Conservation (phyloP, 1,140 invertebrate genomes). For the Tetramorium parvispinum region DNA sequence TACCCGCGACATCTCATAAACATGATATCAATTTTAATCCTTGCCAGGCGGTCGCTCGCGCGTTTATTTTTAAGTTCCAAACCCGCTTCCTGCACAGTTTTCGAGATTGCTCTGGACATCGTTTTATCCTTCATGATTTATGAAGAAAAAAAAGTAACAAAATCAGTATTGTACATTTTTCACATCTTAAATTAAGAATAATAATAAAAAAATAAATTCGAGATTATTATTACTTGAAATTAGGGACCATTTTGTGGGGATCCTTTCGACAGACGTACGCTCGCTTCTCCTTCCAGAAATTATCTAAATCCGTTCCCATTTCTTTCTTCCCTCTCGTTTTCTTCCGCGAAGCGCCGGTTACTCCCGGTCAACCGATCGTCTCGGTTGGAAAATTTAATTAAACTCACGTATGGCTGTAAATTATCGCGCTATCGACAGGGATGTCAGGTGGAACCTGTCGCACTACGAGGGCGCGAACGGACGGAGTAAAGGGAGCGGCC, state of each 20-base stretch:
- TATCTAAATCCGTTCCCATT: neutral
- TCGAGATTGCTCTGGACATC: neutral
- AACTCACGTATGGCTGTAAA: constrained; percentile 77
- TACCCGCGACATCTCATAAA: constrained; percentile 82
- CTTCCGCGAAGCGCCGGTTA: constrained; percentile 1
- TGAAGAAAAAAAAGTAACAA: constrained; percentile 2
- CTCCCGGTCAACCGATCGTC: constrained; percentile 1
- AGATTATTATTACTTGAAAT: neutral
- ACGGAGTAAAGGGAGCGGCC: constrained; percentile 42
- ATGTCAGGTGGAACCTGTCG: constrained; percentile 17
- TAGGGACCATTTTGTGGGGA: neutral
- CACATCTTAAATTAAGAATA: no score
- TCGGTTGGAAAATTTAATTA: constrained; percentile 77
- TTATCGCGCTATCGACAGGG: constrained; percentile 71
- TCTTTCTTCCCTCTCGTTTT: neutral
- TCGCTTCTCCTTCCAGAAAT: neutral
- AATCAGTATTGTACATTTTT: neutral
- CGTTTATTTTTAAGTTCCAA: constrained; percentile 80
- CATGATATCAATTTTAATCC: constrained; percentile 84
- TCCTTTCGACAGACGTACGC: neutral
- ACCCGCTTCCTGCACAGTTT: constrained; percentile 66
- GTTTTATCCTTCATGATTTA: neutral
- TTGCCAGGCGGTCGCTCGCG: constrained; percentile 24
- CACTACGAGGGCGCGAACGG: constrained; percentile 22
- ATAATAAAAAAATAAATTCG: neutral